Percentiles rank a stretch among this genome's conserved stretches.
phyloP scores from a whole-genome alignment of 1,140 invertebrate species.

The Dermatophagoides farinae region DNA sequence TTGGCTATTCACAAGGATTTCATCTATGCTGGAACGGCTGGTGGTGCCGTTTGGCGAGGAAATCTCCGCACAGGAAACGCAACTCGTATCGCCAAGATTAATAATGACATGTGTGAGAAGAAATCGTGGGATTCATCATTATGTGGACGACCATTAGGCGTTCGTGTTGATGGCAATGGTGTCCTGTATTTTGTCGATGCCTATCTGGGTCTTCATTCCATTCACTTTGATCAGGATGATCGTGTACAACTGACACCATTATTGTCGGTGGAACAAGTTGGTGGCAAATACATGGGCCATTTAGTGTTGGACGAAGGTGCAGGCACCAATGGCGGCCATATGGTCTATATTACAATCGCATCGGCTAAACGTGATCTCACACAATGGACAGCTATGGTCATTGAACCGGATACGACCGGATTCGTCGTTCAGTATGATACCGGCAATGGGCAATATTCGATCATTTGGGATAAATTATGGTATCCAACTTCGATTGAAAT shows the following conservation, averaged over 20 bases:
- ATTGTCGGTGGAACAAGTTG: conserved; percentile 3
- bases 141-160: conserved; percentile 59
- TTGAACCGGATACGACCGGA: conserved; percentile 9
- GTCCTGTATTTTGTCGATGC: conserved; percentile 49
- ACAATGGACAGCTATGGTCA: conserved; percentile 9
- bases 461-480: conserved; percentile 4
- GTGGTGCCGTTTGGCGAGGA: conserved; percentile 6
- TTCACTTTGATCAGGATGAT: background rate
- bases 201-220: conserved; percentile 39
- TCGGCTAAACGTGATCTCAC: conserved; percentile 8
- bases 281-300: conserved; percentile 12
- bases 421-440: conserved; percentile 10
- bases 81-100: conserved; percentile 14
- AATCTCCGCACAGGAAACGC: conserved; percentile 11
- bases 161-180: conserved; percentile 47
- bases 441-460: background rate
- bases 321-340: conserved; percentile 4
- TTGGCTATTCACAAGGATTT: conserved; percentile 38
- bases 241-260: background rate
- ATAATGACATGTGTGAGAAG: background rate
- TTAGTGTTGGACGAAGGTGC: conserved; percentile 9
- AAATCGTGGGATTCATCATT: conserved; percentile 24
- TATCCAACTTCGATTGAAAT: conserved; percentile 30
- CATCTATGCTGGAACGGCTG: conserved; percentile 11
- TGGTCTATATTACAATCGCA: conserved; percentile 12